These are phyloP conservation scores for Aurelia aurita complex sp. Pacific DNA, from an alignment of 30 jellyfish, hydroid and myxozoan species.

Conservation along the genomic window DNA sequence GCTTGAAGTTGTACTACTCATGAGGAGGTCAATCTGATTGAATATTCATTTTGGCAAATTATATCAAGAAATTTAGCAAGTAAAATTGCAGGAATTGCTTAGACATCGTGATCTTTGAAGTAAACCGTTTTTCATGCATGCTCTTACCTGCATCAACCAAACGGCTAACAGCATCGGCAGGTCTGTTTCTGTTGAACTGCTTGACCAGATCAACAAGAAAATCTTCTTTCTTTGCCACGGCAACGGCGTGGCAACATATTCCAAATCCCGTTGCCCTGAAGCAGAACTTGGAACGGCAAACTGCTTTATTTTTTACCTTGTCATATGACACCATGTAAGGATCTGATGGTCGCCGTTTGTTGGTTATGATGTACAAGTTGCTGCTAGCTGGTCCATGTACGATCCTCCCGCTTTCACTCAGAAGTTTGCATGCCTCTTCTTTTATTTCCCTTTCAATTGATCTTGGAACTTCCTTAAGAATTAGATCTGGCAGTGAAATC, in stretches of 20 bases:
- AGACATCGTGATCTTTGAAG: background rate
- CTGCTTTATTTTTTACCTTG: background rate
- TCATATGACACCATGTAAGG: background rate
- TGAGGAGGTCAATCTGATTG: too few species aligned
- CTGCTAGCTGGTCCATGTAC: background rate
- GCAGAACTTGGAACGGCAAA: slow-evolving; percentile 7
- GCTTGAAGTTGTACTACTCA: too few species aligned
- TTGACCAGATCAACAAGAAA: background rate
- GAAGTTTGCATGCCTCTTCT: too few species aligned
- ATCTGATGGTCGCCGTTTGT: background rate
- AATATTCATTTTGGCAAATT: too few species aligned
- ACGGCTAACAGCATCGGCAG: background rate
- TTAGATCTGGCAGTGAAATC: too few species aligned
- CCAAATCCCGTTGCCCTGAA: slow-evolving; percentile 10
- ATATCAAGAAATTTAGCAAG: too few species aligned
- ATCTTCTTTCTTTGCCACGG: slow-evolving; percentile 10
- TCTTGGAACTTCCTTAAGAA: too few species aligned
- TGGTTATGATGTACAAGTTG: background rate
- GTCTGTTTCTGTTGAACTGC: background rate
- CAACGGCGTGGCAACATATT: background rate
- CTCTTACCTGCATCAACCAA: slow-evolving; percentile 23
- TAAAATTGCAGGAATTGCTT: slow-evolving; percentile 13
- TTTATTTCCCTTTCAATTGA: too few species aligned
- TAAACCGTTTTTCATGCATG: background rate
- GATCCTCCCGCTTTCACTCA: too few species aligned